A percentile compares a stretch with the other conserved stretches of the same genome.
Evolutionary conservation across 1,140 invertebrate genomes (phyloP).

Genomic region (Drosophila guanche): DNA sequence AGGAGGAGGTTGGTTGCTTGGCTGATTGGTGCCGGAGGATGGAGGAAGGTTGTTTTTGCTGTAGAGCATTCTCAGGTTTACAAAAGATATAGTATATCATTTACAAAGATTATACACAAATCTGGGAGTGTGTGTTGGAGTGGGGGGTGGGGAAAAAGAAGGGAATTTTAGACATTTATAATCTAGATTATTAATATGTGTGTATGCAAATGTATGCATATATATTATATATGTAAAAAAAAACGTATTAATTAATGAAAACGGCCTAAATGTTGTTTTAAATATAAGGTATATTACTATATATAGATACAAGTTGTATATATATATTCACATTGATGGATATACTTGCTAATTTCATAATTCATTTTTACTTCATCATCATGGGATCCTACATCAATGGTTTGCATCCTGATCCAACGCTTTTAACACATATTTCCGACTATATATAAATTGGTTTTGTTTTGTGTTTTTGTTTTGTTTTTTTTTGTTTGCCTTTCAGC

Average conservation of each 20-base stretch:
- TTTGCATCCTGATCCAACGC: background rate
- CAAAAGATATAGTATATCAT: slow-evolving; percentile 10
- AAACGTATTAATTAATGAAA: slow-evolving; percentile 18
- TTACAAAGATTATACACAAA: background rate
- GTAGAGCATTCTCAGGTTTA: slow-evolving; percentile 8
- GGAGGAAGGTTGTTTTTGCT: background rate
- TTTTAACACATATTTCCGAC: slow-evolving; percentile 15
- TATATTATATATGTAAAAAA: slow-evolving; percentile 17
- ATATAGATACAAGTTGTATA: slow-evolving; percentile 3
- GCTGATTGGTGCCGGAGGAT: background rate
- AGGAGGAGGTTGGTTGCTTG: slow-evolving; percentile 3
- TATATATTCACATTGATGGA: slow-evolving; percentile 10
- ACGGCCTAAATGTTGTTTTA: slow-evolving; percentile 25
- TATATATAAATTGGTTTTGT: slow-evolving; percentile 15
- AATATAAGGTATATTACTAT: slow-evolving; percentile 3
- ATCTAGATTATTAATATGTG: slow-evolving; percentile 24
- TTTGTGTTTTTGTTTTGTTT: slow-evolving; percentile 11
- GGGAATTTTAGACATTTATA: slow-evolving; percentile 23
- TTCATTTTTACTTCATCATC: slow-evolving; percentile 61
- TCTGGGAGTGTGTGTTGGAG: background rate
- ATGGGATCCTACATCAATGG: background rate
- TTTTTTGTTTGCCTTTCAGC: slow-evolving; percentile 26
- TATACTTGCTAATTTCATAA: slow-evolving; percentile 62
- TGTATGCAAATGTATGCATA: slow-evolving; percentile 8
- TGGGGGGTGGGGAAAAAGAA: background rate